Evolutionary conservation across 2,888 invertebrate species (phyloP).

Genomic region (Aplocera efformata): DNA sequence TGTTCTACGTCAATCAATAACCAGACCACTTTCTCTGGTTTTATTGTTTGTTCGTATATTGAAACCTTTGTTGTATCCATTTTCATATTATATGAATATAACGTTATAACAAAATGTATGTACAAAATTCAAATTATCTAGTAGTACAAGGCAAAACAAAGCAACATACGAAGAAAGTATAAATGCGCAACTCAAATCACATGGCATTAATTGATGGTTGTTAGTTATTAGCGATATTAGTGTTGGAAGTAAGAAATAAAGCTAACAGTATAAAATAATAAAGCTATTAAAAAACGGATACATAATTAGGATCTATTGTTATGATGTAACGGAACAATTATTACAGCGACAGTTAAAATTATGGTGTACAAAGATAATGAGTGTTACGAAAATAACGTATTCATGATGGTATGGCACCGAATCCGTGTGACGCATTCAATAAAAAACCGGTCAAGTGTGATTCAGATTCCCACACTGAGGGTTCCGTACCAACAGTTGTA

Average conservation of each 20-base stretch:
- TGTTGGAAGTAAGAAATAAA: conserved; percentile 2
- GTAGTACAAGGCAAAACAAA: too few species aligned
- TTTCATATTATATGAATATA: too few species aligned
- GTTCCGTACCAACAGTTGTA: too few species aligned
- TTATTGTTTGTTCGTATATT: conserved; percentile 9
- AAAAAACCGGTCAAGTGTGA: conserved; percentile 48
- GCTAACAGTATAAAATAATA: conserved; percentile 12
- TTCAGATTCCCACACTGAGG: too few species aligned
- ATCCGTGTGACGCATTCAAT: conserved; percentile 13
- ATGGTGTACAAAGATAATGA: conserved; percentile 24
- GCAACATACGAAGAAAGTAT: too few species aligned
- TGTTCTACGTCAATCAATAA: conserved; percentile 33
- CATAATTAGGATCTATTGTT: conserved; percentile 10
- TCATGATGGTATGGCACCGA: conserved; percentile 26
- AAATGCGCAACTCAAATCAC: too few species aligned
- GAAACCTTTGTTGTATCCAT: neutral
- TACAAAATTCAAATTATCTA: too few species aligned
- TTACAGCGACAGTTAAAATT: conserved; percentile 19
- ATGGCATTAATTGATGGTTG: too few species aligned
- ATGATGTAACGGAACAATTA: conserved; percentile 22
- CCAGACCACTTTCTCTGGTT: conserved; percentile 19
- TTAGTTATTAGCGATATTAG: too few species aligned
- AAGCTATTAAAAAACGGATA: conserved; percentile 12
- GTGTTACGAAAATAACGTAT: conserved; percentile 34
- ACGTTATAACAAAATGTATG: too few species aligned